These are phyloP conservation scores for Neoascia interrupta DNA, from an alignment of 2,888 invertebrate genomes.

Conservation along the genomic window DNA sequence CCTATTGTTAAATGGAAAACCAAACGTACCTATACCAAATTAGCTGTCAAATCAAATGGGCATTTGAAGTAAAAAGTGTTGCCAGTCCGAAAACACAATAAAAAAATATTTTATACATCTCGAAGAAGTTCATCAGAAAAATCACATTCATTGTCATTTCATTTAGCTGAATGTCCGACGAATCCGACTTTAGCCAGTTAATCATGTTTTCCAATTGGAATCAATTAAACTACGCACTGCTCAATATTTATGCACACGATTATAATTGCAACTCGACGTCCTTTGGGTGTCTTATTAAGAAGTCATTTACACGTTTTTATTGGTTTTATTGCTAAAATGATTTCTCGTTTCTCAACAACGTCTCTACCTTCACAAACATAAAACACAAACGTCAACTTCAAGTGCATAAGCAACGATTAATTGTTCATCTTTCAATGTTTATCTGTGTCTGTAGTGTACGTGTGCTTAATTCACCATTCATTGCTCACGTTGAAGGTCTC, in stretches of 20 bases:
- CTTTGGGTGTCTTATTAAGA: conserved; percentile 34
- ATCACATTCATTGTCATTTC: too few species aligned
- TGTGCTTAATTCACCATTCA: neutral
- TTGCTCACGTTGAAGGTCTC: conserved; percentile 14
- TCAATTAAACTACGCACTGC: conserved; percentile 28
- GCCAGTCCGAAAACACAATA: too few species aligned
- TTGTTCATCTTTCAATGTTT: conserved; percentile 22
- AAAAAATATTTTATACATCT: too few species aligned
- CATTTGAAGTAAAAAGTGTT: too few species aligned
- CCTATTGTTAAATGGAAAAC: too few species aligned
- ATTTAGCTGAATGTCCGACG: too few species aligned
- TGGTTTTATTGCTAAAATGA: conserved; percentile 5
- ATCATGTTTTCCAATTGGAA: conserved; percentile 22
- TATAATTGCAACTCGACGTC: conserved; percentile 26
- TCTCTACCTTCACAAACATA: neutral
- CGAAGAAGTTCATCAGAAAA: too few species aligned
- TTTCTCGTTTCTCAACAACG: too few species aligned
- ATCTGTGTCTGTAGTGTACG: conserved; percentile 5
- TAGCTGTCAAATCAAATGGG: too few species aligned
- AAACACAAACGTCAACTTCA: neutral
- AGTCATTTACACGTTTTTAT: conserved; percentile 28
- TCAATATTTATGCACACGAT: conserved; percentile 34
- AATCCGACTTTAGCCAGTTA: too few species aligned
- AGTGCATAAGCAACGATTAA: conserved; percentile 23
- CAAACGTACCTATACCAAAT: too few species aligned